Conservation (phyloP, 2,113 vertebrate species). For the Telmatochromis brachygnathus region DNA sequence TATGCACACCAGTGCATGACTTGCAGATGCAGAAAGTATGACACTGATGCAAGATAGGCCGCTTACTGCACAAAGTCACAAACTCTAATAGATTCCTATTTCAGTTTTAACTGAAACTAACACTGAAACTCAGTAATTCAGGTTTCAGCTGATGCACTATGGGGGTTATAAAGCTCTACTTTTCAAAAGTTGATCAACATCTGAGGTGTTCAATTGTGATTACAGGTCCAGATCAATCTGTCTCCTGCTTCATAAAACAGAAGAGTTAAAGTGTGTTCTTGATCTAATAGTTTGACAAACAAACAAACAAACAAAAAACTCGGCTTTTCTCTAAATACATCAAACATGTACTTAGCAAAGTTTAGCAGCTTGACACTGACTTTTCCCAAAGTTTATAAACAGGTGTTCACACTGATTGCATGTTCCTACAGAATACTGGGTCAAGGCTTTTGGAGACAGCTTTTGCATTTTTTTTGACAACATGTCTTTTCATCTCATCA, state of each 20-base stretch:
- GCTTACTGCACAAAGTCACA: not conserved
- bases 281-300: not conserved
- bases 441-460: not conserved
- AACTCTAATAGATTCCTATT: not conserved
- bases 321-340: not conserved
- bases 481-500: not conserved
- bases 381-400: not conserved
- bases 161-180: not conserved
- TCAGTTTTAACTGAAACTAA: not conserved
- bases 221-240: not conserved
- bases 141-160: not conserved
- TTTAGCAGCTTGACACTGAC: not conserved
- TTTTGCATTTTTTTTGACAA: not conserved
- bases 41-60: not conserved
- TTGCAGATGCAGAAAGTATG: not conserved
- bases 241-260: not conserved
- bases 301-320: not conserved
- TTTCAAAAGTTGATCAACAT: not conserved
- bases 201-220: not conserved
- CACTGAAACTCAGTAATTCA: not conserved
- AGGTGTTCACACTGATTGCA: not conserved
- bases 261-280: not conserved
- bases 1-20: not conserved
- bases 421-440: not conserved
- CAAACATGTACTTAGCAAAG: not conserved